These are phyloP conservation scores for Chamaetylas fuelleborni DNA, from an alignment of 2,113 vertebrate species.

Conservation along the genomic window DNA sequence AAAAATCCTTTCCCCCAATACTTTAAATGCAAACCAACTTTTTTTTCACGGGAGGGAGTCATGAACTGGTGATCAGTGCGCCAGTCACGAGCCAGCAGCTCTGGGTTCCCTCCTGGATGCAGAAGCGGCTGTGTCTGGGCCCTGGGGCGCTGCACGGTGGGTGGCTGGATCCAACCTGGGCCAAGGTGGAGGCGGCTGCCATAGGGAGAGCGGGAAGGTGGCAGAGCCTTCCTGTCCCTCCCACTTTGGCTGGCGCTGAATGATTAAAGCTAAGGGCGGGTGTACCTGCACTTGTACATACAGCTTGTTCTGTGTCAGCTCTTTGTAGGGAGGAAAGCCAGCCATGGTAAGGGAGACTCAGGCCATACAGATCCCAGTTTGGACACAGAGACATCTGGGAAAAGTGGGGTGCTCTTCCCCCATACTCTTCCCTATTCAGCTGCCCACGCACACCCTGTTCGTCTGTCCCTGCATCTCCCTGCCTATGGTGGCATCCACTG, in stretches of 20 bases:
- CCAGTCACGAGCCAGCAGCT: slow-evolving; percentile 29
- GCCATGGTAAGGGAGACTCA: neutral
- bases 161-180: slow-evolving; percentile 7
- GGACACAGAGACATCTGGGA: neutral
- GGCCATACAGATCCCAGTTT: neutral
- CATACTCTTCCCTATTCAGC: neutral
- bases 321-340: neutral
- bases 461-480: neutral
- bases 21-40: slow-evolving; percentile 24
- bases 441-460: fast-evolving
- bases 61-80: neutral
- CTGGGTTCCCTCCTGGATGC: slow-evolving; percentile 37
- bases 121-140: neutral
- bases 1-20: neutral
- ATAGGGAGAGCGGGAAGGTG: neutral
- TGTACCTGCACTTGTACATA: slow-evolving; percentile 27
- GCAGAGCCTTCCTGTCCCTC: neutral
- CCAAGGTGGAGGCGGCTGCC: neutral
- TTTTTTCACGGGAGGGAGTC: neutral
- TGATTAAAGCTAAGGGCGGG: neutral
- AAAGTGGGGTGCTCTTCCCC: neutral
- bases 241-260: slow-evolving; percentile 52
- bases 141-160: neutral
- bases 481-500: neutral
- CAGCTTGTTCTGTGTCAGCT: neutral